Conservation (phyloP, 2,888 invertebrate genomes). For the Diploptera punctata region DNA sequence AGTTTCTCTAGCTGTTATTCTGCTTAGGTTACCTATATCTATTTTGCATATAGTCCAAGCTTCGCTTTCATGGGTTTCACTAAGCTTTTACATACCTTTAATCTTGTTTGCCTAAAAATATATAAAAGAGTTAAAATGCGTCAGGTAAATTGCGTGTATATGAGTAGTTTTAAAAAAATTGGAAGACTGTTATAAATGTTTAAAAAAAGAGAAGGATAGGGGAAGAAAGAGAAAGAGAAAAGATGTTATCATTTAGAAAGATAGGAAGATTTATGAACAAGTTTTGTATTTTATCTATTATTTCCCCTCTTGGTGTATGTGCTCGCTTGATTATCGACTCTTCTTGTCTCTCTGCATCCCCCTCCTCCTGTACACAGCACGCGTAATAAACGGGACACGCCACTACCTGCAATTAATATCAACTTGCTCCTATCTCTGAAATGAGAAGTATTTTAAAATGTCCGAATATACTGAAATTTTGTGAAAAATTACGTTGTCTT, state of each 20-base stretch:
- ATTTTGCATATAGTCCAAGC: no score
- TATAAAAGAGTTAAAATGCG: no score
- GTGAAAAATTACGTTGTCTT: no score
- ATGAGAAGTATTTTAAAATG: neutral
- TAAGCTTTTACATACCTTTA: no score
- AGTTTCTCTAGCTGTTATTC: no score
- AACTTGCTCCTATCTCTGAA: neutral
- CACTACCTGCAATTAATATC: neutral
- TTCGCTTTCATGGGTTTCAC: no score
- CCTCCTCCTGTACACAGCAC: neutral
- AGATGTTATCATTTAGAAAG: slow-evolving; percentile 6
- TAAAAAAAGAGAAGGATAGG: neutral
- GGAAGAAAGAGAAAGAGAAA: neutral
- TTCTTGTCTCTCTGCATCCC: neutral
- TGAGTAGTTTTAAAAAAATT: neutral
- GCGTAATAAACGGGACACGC: neutral
- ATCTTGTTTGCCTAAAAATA: no score
- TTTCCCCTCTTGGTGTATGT: neutral
- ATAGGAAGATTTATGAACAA: slow-evolving; percentile 10
- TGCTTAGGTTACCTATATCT: no score
- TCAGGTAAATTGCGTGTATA: neutral
- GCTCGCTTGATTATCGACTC: neutral
- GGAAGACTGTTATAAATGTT: neutral
- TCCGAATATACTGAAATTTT: no score
- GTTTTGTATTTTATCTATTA: slow-evolving; percentile 13